Evolutionary conservation across 2,888 invertebrate genomes (phyloP).

Genomic region (Drosophila koepferae): DNA sequence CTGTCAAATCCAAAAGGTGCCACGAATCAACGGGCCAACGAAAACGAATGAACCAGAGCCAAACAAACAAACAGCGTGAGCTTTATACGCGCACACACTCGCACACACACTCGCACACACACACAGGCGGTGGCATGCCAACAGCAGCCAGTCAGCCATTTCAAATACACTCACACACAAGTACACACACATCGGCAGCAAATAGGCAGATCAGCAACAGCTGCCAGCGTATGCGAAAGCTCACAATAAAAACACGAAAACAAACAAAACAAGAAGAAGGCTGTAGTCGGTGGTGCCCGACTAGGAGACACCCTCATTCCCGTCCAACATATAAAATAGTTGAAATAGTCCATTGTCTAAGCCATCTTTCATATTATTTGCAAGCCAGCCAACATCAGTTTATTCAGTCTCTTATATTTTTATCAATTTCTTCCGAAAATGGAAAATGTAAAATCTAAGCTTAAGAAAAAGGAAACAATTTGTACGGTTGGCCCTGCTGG

Average conservation of each 20-base stretch:
- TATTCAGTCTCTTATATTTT: no score
- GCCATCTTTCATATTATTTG: no score
- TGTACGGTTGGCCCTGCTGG: no score
- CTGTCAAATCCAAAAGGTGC: slow-evolving; percentile 85
- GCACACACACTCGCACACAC: slow-evolving; percentile 11
- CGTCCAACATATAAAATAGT: neutral
- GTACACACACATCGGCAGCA: slow-evolving; percentile 29
- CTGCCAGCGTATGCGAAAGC: slow-evolving; percentile 65
- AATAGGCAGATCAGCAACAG: slow-evolving; percentile 79
- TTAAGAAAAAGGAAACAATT: no score
- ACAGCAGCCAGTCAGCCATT: slow-evolving; percentile 59
- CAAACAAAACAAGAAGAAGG: slow-evolving; percentile 13
- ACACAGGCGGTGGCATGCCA: slow-evolving; percentile 53
- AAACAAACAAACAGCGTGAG: slow-evolving; percentile 57
- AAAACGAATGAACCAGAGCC: slow-evolving; percentile 54
- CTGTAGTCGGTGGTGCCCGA: neutral
- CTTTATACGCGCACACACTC: slow-evolving; percentile 24
- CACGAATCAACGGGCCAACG: slow-evolving; percentile 73
- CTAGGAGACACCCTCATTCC: neutral
- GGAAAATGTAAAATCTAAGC: no score
- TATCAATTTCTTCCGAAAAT: no score
- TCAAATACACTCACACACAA: slow-evolving; percentile 39
- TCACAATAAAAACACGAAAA: slow-evolving; percentile 66
- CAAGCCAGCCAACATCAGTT: no score
- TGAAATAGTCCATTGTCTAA: no score